A percentile compares a stretch with the other conserved stretches of the same genome.
phyloP scores from a whole-genome alignment of 2,888 invertebrate species.

The Oxytorus armatus region DNA sequence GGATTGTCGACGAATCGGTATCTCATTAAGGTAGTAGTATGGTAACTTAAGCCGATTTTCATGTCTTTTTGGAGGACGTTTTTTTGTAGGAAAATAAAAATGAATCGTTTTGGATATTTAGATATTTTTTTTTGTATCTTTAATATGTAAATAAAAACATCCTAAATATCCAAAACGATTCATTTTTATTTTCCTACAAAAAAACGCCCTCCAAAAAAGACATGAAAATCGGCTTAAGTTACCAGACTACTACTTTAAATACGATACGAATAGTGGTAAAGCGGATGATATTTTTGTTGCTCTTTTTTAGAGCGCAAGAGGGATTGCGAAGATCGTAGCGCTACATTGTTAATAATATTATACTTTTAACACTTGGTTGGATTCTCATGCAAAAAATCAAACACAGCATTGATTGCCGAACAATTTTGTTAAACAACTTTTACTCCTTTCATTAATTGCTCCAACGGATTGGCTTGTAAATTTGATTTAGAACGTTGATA shows the following conservation, averaged over 20 bases:
- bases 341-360: not conserved
- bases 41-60: too few species aligned
- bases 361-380: conserved; percentile 4
- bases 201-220: too few species aligned
- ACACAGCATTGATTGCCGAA: conserved; percentile 2
- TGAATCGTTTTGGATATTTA: too few species aligned
- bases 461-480: not conserved
- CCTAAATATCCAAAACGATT: too few species aligned
- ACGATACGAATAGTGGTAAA: conserved; percentile 35
- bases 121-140: too few species aligned
- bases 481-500: not conserved
- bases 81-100: too few species aligned
- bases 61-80: too few species aligned
- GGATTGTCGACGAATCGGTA: conserved; percentile 54
- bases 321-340: conserved; percentile 8
- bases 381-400: conserved; percentile 27
- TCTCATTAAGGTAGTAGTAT: too few species aligned
- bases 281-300: conserved; percentile 25
- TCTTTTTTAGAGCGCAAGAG: conserved; percentile 2
- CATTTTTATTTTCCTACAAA: too few species aligned
- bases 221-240: too few species aligned
- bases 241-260: too few species aligned
- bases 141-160: too few species aligned
- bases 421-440: conserved; percentile 29
- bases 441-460: conserved; percentile 14